Evolutionary conservation across 2,797 vertebrate genomes (phyloP).

Genomic region (Mormyrus hasselquistii): DNA sequence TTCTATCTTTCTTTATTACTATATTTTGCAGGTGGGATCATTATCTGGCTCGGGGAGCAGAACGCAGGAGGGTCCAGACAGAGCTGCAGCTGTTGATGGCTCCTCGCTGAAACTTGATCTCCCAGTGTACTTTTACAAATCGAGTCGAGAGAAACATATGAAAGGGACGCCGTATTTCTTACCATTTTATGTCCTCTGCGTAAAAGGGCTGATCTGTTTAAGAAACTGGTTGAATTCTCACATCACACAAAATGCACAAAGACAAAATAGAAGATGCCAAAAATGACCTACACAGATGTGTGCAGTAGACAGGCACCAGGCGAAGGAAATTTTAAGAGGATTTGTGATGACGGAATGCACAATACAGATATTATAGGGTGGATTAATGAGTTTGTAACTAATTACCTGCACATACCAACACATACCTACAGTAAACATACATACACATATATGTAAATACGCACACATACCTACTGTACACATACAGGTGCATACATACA

Average conservation of each 20-base stretch:
- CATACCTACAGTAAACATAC: not conserved
- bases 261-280: not conserved
- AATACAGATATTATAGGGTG: not conserved
- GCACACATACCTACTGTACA: not conserved
- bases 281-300: not conserved
- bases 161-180: not conserved
- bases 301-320: not conserved
- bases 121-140: not conserved
- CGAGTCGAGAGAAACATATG: not conserved
- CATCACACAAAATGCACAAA: not conserved
- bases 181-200: not conserved
- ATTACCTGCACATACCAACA: not conserved
- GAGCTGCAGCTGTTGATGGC: not conserved
- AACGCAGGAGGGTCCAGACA: not conserved
- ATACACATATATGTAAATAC: not conserved
- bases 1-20: slow-evolving; percentile 7
- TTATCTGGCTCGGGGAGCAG: not conserved
- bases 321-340: not conserved
- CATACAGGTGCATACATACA: too few species aligned
- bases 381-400: not conserved
- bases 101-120: not conserved
- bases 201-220: not conserved
- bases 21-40: not conserved
- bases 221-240: not conserved
- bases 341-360: not conserved